phyloP scores from a whole-genome alignment of 1,140 invertebrate genomes.

The Probaryconus sp. region DNA sequence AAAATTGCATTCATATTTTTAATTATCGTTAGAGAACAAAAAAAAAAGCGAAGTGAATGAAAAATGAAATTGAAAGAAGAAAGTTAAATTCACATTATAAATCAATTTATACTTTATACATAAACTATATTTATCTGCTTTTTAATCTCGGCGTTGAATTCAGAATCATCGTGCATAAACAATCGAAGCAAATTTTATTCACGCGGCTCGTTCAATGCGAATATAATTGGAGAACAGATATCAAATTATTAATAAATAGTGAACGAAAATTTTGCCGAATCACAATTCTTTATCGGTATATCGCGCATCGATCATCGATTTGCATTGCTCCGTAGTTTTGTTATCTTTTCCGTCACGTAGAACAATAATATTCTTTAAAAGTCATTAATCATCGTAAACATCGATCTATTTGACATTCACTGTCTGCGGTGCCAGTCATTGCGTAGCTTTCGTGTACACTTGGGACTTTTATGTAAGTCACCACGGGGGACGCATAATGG shows the following conservation, averaged over 20 bases:
- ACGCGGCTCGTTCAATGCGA: too few relatives aligned
- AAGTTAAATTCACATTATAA: too few relatives aligned
- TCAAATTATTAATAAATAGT: background rate
- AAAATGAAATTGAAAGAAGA: too few relatives aligned
- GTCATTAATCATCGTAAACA: constrained; percentile 67
- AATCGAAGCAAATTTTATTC: too few relatives aligned
- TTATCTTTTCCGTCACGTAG: constrained; percentile 40
- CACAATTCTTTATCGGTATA: constrained; percentile 5
- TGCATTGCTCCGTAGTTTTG: constrained; percentile 33
- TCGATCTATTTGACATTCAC: constrained; percentile 67
- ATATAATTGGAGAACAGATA: background rate
- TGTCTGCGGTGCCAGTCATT: constrained; percentile 57
- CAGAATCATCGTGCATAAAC: too few relatives aligned
- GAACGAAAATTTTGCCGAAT: background rate
- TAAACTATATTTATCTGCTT: too few relatives aligned
- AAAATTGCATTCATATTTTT: too few relatives aligned
- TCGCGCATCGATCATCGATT: constrained; percentile 18
- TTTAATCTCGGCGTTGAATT: too few relatives aligned
- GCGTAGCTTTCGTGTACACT: constrained; percentile 48
- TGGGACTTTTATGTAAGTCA: constrained; percentile 52
- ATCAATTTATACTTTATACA: too few relatives aligned
- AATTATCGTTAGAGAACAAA: too few relatives aligned
- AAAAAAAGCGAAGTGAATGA: too few relatives aligned
- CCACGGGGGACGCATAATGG: constrained; percentile 51
- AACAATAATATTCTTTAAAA: constrained; percentile 46